These are phyloP conservation scores for Glaucomys volans DNA, from an alignment of 2,113 vertebrate genomes.

Conservation along the genomic window DNA sequence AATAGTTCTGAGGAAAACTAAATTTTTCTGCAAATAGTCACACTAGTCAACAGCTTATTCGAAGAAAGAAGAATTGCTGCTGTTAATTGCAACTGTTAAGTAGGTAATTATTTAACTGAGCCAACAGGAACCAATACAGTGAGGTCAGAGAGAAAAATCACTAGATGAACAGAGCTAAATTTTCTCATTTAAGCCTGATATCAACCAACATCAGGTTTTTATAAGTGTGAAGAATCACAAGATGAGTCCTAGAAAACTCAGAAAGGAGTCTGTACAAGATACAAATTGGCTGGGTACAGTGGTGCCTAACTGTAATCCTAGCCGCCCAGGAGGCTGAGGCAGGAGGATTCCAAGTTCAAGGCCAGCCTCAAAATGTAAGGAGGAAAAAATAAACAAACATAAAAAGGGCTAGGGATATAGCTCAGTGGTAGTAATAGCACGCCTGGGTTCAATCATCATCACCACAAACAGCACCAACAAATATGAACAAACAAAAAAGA, in stretches of 20 bases:
- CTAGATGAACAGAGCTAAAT: not conserved
- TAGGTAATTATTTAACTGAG: not conserved
- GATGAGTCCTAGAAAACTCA: not conserved
- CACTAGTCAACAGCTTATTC: not conserved
- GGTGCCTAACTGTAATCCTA: too few relatives aligned
- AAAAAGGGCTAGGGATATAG: too few relatives aligned
- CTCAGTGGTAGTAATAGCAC: too few relatives aligned
- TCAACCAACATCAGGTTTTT: not conserved
- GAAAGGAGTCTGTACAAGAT: not conserved
- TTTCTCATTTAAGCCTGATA: not conserved
- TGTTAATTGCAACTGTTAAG: not conserved
- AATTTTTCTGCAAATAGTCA: slow-evolving; percentile 10
- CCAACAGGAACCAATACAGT: not conserved
- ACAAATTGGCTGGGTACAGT: not conserved
- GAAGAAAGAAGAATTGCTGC: not conserved
- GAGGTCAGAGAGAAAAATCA: not conserved
- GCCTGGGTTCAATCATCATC: too few relatives aligned
- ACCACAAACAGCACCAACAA: too few relatives aligned
- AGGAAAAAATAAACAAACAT: too few relatives aligned
- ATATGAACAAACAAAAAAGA: not conserved
- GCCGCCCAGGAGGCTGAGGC: too few relatives aligned
- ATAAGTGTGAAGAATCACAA: not conserved
- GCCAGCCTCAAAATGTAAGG: too few relatives aligned
- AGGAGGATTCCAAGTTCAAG: too few relatives aligned
- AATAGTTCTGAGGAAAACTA: not conserved